phyloP scores from a whole-genome alignment of 2,888 invertebrate genomes.

The Thera britannica region DNA sequence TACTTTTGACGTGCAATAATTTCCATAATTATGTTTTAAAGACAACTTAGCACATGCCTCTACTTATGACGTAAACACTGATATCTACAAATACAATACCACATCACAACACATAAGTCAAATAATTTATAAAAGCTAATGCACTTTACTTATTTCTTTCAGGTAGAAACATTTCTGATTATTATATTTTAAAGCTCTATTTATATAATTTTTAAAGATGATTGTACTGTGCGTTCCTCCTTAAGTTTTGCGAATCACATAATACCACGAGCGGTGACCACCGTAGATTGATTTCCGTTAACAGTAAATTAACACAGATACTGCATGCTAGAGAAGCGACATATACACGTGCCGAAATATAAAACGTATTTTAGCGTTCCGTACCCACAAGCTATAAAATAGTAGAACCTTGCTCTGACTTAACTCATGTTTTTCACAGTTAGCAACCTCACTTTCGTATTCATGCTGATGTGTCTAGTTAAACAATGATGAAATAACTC shows the following conservation, averaged over 20 bases:
- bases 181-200: not conserved
- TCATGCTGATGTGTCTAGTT: too few species aligned
- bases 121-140: not conserved
- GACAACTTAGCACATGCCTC: too few species aligned
- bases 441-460: too few species aligned
- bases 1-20: too few species aligned
- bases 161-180: not conserved
- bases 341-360: not conserved
- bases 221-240: not conserved
- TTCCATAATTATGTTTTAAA: too few species aligned
- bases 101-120: too few species aligned
- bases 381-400: not conserved
- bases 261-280: constrained; percentile 1
- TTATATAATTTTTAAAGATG: not conserved
- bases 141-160: not conserved
- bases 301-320: not conserved
- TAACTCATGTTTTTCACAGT: too few species aligned
- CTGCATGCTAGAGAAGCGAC: constrained; percentile 1
- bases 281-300: not conserved
- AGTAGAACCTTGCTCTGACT: not conserved
- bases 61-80: too few species aligned
- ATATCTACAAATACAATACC: too few species aligned
- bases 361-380: not conserved
- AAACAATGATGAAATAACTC: not conserved
- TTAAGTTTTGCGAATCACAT: constrained; percentile 3